Base-by-base conservation (phyloP, 2,797 vertebrate genomes). In the Echeneis naucrates region DNA sequence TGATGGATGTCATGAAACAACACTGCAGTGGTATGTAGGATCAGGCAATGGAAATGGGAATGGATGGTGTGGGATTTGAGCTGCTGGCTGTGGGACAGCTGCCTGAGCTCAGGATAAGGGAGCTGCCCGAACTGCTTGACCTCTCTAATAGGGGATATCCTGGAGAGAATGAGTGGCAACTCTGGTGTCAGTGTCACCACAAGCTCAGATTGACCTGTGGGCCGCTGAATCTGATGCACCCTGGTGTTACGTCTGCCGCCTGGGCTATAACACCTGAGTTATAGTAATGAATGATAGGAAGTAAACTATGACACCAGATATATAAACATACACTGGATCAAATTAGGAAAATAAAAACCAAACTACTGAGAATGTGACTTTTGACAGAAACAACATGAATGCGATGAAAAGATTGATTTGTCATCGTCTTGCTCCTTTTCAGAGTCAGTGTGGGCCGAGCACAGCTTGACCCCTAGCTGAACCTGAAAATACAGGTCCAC, bases 101-200 rank as follows among this genome's bases (percentile, higher is more conserved):
- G 92, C 90, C 82, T 87, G 86, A 89, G 86, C 90, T 90, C 81
- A 83, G 90, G 87, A 90, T 88, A 75, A 88, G 86, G 85, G 81
- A 79, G 89, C 84, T 86, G 86, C 85, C 78, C 77, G 75, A 72
- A 90, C 84, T 81, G 88, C 82, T 83, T 91, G 90, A 92, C 91
- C 87, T 62, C 89, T 86, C 56, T 93, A 93, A 94, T 91, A 81
- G 84, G 88, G 91, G 89, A 93, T 91, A 92, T 93, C 93, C 93
- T 92, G 90, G 52, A 84, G 78, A 82, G 87, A 84, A 83, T 64
- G 60, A 88, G 81, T 62, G 68, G 85, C 82, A 88, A 89, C 85
- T 87, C 82, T 82, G 81, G 82, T 88, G 87, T 87, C 85, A 60
- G 78, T 88, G 87, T 91, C 86, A 86, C 84, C 88, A 89, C 90